Conservation (phyloP, 1,140 invertebrate genomes). For the Euglossa dilemma region DNA sequence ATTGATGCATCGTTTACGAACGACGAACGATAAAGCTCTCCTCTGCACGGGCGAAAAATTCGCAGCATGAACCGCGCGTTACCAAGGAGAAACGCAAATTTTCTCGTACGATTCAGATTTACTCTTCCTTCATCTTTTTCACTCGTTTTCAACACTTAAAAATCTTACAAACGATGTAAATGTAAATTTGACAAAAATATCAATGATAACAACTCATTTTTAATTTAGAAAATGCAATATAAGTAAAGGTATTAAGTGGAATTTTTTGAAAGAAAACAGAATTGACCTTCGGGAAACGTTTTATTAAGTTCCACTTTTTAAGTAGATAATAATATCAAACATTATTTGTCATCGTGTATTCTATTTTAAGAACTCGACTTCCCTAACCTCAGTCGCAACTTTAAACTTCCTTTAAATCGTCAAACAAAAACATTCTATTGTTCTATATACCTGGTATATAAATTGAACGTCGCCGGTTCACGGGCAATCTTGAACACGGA, state of each 20-base stretch:
- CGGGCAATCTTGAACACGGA: constrained; percentile 59
- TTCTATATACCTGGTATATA: constrained; percentile 70
- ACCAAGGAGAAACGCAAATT: constrained; percentile 30
- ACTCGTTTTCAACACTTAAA: background rate
- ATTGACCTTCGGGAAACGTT: background rate
- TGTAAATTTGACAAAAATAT: background rate
- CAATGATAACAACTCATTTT: too few relatives aligned
- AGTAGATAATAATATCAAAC: background rate
- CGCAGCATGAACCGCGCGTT: constrained; percentile 25
- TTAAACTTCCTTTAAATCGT: background rate
- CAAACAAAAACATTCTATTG: background rate
- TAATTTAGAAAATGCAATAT: background rate
- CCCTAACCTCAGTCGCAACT: background rate
- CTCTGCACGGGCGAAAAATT: constrained; percentile 49
- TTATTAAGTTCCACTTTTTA: background rate
- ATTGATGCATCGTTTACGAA: constrained; percentile 63
- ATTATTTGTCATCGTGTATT: background rate
- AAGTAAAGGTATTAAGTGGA: background rate
- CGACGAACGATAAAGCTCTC: constrained; percentile 48
- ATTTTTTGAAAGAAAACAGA: background rate
- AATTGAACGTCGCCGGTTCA: constrained; percentile 74
- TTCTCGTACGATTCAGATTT: background rate
- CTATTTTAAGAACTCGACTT: background rate
- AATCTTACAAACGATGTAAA: background rate
- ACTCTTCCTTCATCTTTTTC: background rate